These are phyloP conservation scores for Cyclopterus lumpus DNA, from an alignment of 2,797 vertebrate species.

Conservation along the genomic window DNA sequence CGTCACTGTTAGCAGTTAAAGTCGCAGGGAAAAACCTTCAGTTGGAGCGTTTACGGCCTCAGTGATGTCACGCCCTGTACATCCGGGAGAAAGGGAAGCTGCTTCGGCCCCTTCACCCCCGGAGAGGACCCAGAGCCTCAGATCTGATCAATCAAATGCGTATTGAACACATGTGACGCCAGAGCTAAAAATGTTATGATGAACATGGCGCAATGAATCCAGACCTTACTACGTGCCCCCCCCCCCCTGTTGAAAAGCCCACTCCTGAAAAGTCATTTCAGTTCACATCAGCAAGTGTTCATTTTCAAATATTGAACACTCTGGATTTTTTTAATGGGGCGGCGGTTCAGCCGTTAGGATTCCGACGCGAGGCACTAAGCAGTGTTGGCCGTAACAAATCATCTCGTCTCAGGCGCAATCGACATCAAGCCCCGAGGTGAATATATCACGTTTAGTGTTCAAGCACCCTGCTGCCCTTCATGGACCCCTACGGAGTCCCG, in stretches of 20 bases:
- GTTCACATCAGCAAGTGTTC: conserved; percentile 20
- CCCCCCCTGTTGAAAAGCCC: background rate
- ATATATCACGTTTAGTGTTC: conserved; percentile 55
- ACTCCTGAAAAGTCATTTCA: conserved; percentile 7
- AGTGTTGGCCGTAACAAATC: conserved; percentile 55
- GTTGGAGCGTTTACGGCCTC: background rate
- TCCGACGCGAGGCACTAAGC: conserved; percentile 48
- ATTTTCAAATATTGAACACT: conserved; percentile 37
- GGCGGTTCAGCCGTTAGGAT: conserved; percentile 31
- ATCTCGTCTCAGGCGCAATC: conserved; percentile 55
- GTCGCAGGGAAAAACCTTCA: background rate
- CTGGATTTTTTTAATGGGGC: conserved; percentile 48
- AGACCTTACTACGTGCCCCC: background rate
- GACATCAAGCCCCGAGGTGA: conserved; percentile 57
- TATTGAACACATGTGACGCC: background rate
- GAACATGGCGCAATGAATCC: conserved; percentile 5
- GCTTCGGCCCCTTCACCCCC: background rate
- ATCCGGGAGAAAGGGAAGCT: background rate
- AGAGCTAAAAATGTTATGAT: too few relatives aligned
- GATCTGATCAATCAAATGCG: background rate
- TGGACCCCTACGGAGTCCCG: conserved; percentile 47
- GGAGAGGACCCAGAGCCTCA: too few relatives aligned
- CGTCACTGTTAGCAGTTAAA: conserved; percentile 6
- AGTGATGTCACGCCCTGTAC: background rate
- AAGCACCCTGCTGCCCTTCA: conserved; percentile 36